Evolutionary conservation across 2,113 vertebrate genomes (phyloP), one percentile per base, ranked within the genome.

Genomic region (Odobenus rosmarus): DNA sequence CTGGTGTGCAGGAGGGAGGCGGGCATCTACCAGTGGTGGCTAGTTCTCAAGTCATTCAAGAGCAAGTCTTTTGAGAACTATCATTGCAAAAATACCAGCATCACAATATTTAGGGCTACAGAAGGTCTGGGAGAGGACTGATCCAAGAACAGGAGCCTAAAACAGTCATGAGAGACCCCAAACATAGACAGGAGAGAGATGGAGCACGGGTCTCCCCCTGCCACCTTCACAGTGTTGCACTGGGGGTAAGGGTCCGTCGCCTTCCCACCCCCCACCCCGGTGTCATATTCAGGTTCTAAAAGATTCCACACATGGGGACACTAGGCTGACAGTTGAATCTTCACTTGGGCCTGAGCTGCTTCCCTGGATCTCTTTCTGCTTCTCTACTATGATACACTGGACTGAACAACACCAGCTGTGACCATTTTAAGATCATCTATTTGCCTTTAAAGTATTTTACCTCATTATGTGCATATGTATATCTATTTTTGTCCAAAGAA

Each of bases 221-320:
- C 5, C 36, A 49, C 2, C 39, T 31, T 33, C 1, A 0, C 13
- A 11, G 1, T 2, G 4, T 64, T n/a, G 51, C 1, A 8, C 5
- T 49, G 39, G 19, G 23, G 49, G 21, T 33, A 5, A 79, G n/a
- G 2, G 7, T 28, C 8, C 15, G 7, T 55, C 0, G 0, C 0
- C 2, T 31, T 46, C 62, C 1, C 74, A 1, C 18, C 46, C 8
- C 46, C 46, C 46, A 46, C 7, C 4, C 36, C 23, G 55, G 4
- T 33, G 18, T 51, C 8, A 31, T 10, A 26, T 4, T 93, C 49
- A 71, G 53, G 46, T 14, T 95, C 33, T 28, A 24, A 36, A n/a
- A 67, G 57, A 51, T 8, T 59, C 0, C 21, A 33, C 46, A 57
- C 15, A 39, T 53, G 81, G 67, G 33, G 31, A 76, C 7, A 8